Percentiles rank a stretch among this genome's conserved stretches.
Conservation (phyloP, 2,113 vertebrate genomes). For the Nerophis lumbriciformis region DNA sequence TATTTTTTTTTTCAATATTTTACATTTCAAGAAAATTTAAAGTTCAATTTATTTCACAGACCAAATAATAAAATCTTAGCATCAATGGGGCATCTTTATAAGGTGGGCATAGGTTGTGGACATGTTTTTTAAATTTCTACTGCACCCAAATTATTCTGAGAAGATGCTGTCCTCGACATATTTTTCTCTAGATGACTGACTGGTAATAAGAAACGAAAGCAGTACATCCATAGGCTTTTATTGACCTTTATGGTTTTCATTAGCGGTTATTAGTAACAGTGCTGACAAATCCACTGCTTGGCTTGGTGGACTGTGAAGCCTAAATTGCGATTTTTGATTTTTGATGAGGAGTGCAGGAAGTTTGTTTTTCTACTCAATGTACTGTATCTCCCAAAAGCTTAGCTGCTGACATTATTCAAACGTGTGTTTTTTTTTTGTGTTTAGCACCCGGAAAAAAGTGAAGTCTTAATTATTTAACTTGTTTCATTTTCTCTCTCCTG, state of each 20-base stretch:
- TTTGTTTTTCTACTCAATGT: conserved; percentile 20
- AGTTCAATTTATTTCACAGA: not conserved
- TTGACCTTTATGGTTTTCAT: conserved; percentile 52
- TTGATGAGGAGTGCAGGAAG: conserved; percentile 32
- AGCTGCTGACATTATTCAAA: not conserved
- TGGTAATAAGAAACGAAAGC: conserved; percentile 38
- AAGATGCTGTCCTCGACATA: conserved; percentile 38
- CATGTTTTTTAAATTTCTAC: conserved; percentile 23
- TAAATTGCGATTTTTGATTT: conserved; percentile 38
- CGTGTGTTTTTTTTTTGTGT: not conserved
- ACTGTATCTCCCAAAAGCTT: conserved; percentile 2
- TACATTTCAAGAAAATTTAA: not conserved
- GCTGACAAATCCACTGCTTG: conserved; percentile 49
- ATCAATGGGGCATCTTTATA: conserved; percentile 1
- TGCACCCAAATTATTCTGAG: conserved; percentile 5
- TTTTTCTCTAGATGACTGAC: conserved; percentile 42
- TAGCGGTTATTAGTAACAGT: conserved; percentile 52
- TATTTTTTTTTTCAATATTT: no score
- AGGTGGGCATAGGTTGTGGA: not conserved
- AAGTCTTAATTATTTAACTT: no score
- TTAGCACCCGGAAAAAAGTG: no score
- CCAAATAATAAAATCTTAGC: not conserved
- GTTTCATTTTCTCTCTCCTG: no score
- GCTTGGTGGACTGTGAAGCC: conserved; percentile 47
- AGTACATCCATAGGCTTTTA: conserved; percentile 47